These are phyloP conservation scores for Anaspis maculata DNA, from an alignment of 2,888 invertebrate genomes.

Conservation along the genomic window DNA sequence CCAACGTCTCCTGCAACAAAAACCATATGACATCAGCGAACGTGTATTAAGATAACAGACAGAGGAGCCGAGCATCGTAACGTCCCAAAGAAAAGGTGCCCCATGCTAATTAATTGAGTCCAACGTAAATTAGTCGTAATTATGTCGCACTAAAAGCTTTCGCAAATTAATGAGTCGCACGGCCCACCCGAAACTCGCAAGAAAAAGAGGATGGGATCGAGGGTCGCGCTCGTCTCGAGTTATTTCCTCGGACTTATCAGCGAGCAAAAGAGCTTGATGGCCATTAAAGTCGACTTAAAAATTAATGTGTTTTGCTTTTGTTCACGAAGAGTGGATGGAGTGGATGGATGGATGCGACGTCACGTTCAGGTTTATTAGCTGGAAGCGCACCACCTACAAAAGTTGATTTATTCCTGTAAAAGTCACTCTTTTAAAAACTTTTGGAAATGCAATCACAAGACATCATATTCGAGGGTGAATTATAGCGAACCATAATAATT, in stretches of 20 bases:
- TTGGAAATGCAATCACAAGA: too few relatives aligned
- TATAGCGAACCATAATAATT: too few relatives aligned
- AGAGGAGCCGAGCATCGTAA: not conserved
- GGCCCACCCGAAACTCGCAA: too few relatives aligned
- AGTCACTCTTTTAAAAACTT: too few relatives aligned
- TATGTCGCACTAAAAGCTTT: slow-evolving; percentile 1
- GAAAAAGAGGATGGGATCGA: too few relatives aligned
- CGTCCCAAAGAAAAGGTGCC: too few relatives aligned
- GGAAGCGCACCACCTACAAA: too few relatives aligned
- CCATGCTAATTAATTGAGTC: too few relatives aligned
- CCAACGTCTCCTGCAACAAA: slow-evolving; percentile 52
- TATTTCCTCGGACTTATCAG: slow-evolving; percentile 17
- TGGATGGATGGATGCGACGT: slow-evolving; percentile 4
- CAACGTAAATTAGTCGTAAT: not conserved
- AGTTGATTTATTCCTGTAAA: too few relatives aligned
- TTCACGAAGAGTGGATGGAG: not conserved
- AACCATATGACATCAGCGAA: slow-evolving; percentile 1
- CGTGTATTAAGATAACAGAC: slow-evolving; percentile 4
- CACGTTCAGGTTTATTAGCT: slow-evolving; percentile 6
- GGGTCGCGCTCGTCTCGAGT: too few relatives aligned
- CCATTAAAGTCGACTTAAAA: slow-evolving; percentile 4
- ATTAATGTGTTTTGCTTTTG: slow-evolving; percentile 2
- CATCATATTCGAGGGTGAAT: too few relatives aligned
- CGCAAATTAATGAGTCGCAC: not conserved
- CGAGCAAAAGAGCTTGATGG: slow-evolving; percentile 13